These are phyloP conservation scores for Taeniopygia guttata DNA, from an alignment of 2,797 vertebrate species.

Conservation along the genomic window DNA sequence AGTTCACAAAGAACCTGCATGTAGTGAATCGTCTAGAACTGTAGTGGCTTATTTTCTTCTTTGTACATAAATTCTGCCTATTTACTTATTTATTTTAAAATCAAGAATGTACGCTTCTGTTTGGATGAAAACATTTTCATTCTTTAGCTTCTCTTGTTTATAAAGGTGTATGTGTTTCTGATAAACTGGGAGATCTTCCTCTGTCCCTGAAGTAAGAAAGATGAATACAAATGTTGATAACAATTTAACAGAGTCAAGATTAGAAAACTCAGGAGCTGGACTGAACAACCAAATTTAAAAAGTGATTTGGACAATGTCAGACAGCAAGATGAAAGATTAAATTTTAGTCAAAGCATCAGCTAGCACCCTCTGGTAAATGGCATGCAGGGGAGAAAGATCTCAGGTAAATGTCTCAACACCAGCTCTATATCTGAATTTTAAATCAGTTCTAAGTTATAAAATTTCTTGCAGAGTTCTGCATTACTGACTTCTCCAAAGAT, in stretches of 20 bases:
- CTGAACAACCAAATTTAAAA: not conserved
- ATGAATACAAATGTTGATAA: not conserved
- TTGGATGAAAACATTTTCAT: not conserved
- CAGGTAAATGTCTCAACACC: not conserved
- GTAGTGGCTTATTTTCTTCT: not conserved
- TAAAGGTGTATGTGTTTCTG: not conserved
- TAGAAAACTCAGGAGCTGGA: not conserved
- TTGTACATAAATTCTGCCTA: not conserved
- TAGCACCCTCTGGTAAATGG: not conserved
- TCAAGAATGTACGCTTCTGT: not conserved
- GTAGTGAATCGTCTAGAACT: not conserved
- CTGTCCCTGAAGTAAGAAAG: not conserved
- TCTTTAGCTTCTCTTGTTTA: not conserved
- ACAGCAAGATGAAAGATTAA: not conserved
- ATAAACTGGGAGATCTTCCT: not conserved
- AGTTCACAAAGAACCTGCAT: not conserved
- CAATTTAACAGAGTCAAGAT: not conserved
- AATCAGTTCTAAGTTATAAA: not conserved
- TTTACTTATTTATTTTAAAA: not conserved
- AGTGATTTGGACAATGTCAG: not conserved
- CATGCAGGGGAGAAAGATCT: not conserved
- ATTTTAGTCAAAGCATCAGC: not conserved
- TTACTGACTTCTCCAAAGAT: not conserved
- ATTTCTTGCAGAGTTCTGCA: not conserved
- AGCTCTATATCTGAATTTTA: not conserved